Evolutionary conservation across 2,113 vertebrate species (phyloP).

Genomic region (Phocoena sinus): DNA sequence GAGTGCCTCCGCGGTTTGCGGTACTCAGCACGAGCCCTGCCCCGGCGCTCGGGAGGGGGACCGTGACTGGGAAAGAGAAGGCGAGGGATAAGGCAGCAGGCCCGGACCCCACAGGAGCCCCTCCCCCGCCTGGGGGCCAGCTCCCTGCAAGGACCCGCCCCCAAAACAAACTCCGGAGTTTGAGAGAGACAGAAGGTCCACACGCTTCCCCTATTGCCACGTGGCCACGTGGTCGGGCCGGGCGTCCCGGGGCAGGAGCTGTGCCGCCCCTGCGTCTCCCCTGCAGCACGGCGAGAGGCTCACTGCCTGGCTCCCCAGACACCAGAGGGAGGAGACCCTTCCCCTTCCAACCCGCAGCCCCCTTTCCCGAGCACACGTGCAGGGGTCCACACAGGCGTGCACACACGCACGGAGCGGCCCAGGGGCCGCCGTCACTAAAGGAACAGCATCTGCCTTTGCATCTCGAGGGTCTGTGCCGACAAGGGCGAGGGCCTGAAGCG

Average conservation of each 20-base stretch:
- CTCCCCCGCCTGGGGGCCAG: neutral
- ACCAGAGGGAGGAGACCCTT: neutral
- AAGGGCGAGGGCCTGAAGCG: accelerated
- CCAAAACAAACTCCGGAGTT: no score
- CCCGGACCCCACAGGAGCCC: neutral
- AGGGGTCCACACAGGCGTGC: neutral
- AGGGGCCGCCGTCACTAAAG: accelerated
- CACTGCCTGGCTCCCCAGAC: neutral
- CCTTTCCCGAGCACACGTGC: no score
- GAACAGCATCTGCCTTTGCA: neutral
- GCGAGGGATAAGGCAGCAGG: no score
- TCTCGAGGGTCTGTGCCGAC: accelerated
- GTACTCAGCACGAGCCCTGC: neutral
- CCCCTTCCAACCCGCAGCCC: accelerated
- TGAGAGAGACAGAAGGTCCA: neutral
- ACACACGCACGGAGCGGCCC: neutral
- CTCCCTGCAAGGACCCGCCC: neutral
- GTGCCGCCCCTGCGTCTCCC: neutral
- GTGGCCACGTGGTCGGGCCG: neutral
- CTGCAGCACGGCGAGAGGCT: no score
- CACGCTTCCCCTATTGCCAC: no score
- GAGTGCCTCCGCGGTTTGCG: neutral
- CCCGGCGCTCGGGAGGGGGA: neutral
- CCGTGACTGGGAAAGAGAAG: neutral
- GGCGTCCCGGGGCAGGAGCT: neutral